A percentile compares a stretch with the other conserved stretches of the same genome.
phyloP scores from a whole-genome alignment of 1,140 invertebrate genomes.

The Calephelis nemesis region DNA sequence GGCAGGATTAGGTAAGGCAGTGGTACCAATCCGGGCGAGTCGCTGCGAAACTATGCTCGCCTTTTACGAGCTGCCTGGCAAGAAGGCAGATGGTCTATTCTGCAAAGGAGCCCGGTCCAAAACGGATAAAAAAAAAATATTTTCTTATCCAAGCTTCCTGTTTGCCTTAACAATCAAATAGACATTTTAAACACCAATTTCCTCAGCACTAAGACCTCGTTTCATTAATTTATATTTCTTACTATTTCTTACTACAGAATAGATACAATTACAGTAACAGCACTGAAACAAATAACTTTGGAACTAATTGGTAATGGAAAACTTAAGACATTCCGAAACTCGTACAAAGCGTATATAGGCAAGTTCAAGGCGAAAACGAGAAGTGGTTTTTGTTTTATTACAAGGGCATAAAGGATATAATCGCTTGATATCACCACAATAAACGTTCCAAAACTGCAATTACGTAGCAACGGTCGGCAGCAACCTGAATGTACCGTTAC shows the following conservation, averaged over 20 bases:
- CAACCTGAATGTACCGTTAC: conserved; percentile 77
- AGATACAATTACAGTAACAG: not conserved
- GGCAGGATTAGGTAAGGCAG: too few relatives aligned
- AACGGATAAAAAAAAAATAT: too few relatives aligned
- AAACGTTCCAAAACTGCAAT: conserved; percentile 71
- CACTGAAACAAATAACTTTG: conserved; percentile 27
- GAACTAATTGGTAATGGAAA: conserved; percentile 35
- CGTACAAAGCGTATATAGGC: conserved; percentile 32
- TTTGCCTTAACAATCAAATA: too few relatives aligned
- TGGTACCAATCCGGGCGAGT: too few relatives aligned
- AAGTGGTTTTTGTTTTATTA: not conserved
- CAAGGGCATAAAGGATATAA: conserved; percentile 43
- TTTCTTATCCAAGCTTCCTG: too few relatives aligned
- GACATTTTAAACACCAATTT: too few relatives aligned
- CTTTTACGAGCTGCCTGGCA: too few relatives aligned
- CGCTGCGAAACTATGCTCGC: too few relatives aligned
- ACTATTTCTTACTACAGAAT: too few relatives aligned
- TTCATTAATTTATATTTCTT: not conserved
- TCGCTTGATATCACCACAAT: conserved; percentile 45
- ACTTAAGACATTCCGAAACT: conserved; percentile 28
- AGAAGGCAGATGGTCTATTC: too few relatives aligned
- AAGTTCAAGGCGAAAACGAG: conserved; percentile 55
- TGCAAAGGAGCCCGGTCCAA: too few relatives aligned
- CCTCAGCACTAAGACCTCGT: too few relatives aligned
- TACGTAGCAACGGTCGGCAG: conserved; percentile 64